Conservation (phyloP, 30 jellyfish, hydroid and myxozoan species). For the Aurelia sp. region DNA sequence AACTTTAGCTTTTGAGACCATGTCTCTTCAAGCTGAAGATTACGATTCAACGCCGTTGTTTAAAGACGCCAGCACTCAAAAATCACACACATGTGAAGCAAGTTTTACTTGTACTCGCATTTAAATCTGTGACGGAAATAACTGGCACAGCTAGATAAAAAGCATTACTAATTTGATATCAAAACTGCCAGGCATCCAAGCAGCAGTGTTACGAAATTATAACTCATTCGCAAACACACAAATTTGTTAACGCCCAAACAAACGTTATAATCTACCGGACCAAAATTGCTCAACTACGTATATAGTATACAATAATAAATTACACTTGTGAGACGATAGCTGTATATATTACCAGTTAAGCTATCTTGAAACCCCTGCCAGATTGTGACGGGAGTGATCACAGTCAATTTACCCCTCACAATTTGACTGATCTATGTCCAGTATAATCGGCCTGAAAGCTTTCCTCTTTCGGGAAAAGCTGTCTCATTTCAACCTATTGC, state of each 20-base stretch:
- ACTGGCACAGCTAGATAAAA: slow-evolving; percentile 67
- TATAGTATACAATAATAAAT: slow-evolving; percentile 51
- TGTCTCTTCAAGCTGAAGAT: too few species aligned
- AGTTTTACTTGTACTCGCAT: slow-evolving; percentile 77
- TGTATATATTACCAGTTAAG: too few species aligned
- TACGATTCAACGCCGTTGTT: too few species aligned
- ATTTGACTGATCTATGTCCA: not conserved
- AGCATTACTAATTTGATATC: slow-evolving; percentile 40
- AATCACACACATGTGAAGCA: slow-evolving; percentile 38
- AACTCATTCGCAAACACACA: slow-evolving; percentile 68
- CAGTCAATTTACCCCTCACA: not conserved
- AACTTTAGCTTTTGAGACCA: too few species aligned
- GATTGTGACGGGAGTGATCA: not conserved
- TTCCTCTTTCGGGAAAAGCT: not conserved
- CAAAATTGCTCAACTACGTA: slow-evolving; percentile 34
- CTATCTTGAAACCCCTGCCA: slow-evolving; percentile 1
- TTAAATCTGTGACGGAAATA: slow-evolving; percentile 56
- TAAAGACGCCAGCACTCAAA: slow-evolving; percentile 2
- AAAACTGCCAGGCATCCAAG: slow-evolving; percentile 49
- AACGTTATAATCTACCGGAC: slow-evolving; percentile 47
- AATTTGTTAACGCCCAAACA: slow-evolving; percentile 53
- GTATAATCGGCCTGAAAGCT: not conserved
- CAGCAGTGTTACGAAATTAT: slow-evolving; percentile 41
- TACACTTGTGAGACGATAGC: slow-evolving; percentile 23
- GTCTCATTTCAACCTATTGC: too few species aligned